Conservation (phyloP, 2,888 invertebrate species). For the Candidula unifasciata region DNA sequence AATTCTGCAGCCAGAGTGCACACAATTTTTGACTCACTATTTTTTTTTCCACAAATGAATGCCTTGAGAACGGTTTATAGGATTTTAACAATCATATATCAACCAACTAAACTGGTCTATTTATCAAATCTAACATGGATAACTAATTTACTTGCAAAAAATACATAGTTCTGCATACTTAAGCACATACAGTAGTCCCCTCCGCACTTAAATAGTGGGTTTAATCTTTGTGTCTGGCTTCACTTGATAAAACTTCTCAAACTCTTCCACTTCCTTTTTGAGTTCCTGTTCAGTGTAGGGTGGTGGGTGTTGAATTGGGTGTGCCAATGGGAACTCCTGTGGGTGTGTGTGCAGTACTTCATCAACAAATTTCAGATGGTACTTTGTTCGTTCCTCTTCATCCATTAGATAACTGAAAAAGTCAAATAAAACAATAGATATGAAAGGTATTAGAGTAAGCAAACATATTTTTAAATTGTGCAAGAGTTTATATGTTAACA, state of each 20-base stretch:
- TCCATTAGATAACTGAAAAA: conserved; percentile 58
- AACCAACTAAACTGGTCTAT: too few relatives aligned
- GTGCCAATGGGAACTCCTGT: conserved; percentile 54
- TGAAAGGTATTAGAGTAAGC: too few relatives aligned
- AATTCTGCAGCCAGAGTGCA: too few relatives aligned
- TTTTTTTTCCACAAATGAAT: too few relatives aligned
- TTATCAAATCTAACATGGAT: too few relatives aligned
- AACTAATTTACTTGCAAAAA: too few relatives aligned
- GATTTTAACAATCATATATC: too few relatives aligned
- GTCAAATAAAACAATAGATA: too few relatives aligned
- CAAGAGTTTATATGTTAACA: too few relatives aligned
- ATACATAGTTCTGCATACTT: neutral
- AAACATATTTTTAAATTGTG: too few relatives aligned
- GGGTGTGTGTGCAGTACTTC: conserved; percentile 58
- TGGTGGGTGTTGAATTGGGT: conserved; percentile 35
- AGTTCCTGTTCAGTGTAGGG: conserved; percentile 44
- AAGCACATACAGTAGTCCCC: neutral
- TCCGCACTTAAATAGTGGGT: conserved; percentile 39
- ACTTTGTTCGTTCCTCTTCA: conserved; percentile 60
- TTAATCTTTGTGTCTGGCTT: conserved; percentile 53
- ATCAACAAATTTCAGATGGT: conserved; percentile 60
- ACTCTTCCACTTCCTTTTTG: conserved; percentile 52
- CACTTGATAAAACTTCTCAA: conserved; percentile 52
- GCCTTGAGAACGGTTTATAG: too few relatives aligned
- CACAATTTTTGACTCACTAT: too few relatives aligned